A percentile compares a stretch with the other conserved stretches of the same genome.
phyloP scores from a whole-genome alignment of 2,797 vertebrate genomes.

The Ambastaia sidthimunki region DNA sequence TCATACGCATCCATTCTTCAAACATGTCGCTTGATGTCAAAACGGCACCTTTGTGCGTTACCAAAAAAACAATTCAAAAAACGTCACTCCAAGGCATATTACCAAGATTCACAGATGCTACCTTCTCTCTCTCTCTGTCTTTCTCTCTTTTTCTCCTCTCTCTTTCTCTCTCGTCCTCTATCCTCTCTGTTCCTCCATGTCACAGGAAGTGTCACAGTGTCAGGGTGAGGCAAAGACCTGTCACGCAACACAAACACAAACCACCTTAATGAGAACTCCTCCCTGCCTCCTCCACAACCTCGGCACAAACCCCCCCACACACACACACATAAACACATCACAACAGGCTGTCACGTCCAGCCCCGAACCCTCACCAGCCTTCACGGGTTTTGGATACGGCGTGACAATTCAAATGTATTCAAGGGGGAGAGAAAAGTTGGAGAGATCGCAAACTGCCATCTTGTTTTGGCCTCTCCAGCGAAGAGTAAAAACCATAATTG shows the following conservation, averaged over 20 bases:
- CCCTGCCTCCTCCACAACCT: slow-evolving; percentile 27
- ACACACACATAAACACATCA: slow-evolving; percentile 53
- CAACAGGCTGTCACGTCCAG: slow-evolving; percentile 63
- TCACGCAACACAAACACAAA: slow-evolving; percentile 57
- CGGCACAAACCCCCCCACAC: slow-evolving; percentile 35
- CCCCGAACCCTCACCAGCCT: slow-evolving; percentile 62
- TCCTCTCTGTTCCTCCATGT: slow-evolving; percentile 45
- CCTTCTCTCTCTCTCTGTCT: slow-evolving; percentile 21
- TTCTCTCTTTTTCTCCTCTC: slow-evolving; percentile 5
- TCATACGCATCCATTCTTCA: slow-evolving; percentile 34
- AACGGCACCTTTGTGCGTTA: slow-evolving; percentile 54
- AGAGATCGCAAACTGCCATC: slow-evolving; percentile 55
- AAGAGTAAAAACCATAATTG: slow-evolving; percentile 68
- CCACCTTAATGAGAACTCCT: slow-evolving; percentile 61
- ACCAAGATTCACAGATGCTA: slow-evolving; percentile 39
- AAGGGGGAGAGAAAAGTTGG: slow-evolving; percentile 30
- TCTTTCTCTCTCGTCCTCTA: not conserved
- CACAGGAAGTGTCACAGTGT: slow-evolving; percentile 57
- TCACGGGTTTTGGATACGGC: slow-evolving; percentile 58
- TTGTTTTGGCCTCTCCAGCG: slow-evolving; percentile 63
- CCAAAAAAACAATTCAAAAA: slow-evolving; percentile 49
- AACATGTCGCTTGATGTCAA: slow-evolving; percentile 52
- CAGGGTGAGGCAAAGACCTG: slow-evolving; percentile 57
- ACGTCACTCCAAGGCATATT: slow-evolving; percentile 47
- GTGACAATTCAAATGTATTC: slow-evolving; percentile 72